These are phyloP conservation scores for Chaetops frenatus DNA, from an alignment of 2,113 vertebrate genomes.

Conservation along the genomic window DNA sequence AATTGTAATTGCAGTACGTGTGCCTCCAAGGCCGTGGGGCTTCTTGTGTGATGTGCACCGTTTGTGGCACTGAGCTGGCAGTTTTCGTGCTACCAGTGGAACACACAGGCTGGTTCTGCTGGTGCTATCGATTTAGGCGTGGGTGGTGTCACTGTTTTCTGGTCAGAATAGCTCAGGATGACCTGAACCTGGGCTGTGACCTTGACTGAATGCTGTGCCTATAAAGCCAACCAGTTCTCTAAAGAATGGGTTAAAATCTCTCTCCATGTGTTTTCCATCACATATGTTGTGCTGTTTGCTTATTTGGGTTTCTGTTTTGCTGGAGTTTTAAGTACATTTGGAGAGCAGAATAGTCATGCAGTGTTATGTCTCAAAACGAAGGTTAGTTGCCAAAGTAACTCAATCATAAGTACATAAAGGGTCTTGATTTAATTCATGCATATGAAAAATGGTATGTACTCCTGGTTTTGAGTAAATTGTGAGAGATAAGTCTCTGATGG, in stretches of 20 bases:
- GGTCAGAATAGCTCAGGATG: neutral
- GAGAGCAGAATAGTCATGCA: fast-evolving
- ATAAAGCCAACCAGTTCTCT: fast-evolving
- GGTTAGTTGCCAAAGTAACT: neutral
- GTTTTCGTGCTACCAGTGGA: fast-evolving
- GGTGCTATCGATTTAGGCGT: fast-evolving
- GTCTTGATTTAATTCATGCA: fast-evolving
- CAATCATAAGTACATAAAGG: fast-evolving
- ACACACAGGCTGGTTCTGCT: fast-evolving
- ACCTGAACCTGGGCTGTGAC: neutral
- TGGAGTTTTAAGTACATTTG: neutral
- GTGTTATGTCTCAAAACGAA: neutral
- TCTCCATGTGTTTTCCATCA: fast-evolving
- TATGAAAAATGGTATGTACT: fast-evolving
- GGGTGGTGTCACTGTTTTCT: fast-evolving
- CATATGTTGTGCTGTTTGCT: fast-evolving
- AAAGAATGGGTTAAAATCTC: fast-evolving
- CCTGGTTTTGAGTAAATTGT: neutral
- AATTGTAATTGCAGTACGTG: fast-evolving
- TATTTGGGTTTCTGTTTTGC: fast-evolving
- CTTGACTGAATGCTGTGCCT: fast-evolving
- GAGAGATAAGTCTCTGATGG: no score
- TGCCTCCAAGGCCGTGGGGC: fast-evolving
- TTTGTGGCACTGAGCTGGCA: no score
- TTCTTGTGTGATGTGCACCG: fast-evolving